Base-by-base conservation (phyloP, 2,113 vertebrate genomes). In the Notarius quadriscutis region DNA sequence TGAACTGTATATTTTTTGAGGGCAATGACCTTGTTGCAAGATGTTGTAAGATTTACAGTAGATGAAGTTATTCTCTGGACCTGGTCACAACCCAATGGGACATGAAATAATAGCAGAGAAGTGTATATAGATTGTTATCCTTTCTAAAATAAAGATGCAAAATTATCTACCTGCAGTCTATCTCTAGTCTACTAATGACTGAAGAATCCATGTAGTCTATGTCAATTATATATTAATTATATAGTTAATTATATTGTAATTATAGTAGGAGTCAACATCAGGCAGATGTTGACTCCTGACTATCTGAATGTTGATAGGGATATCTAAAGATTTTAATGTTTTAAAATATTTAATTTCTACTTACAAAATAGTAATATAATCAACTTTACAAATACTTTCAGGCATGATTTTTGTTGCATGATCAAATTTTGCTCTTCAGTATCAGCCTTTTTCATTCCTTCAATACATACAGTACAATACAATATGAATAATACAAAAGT, bases 101-200 rank as follows among this genome's bases (percentile, higher is more conserved):
- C 72, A 18, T 50, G 41, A 69, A 22, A 72, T 79, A 78, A 87
- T 72, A 84, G 60, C 81, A 58, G 84, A 77, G 53, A 60, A 81
- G 4, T 81, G 57, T 77, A 34, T 82, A 81, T 86, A 85, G 63
- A 57, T 30, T 85, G 20, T 48, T 84, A 74, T 83, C 55, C 58
- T 85, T 89, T 74, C 74, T 57, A 30, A 74, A 87, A 89, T 87
- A 86, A 89, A 90, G 62, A 85, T 62, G 75, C 50, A 67, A 81
- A 82, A 82, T 74, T 83, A 20, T 86, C 48, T 71, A 78, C 12
- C 25, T 77, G 22, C n/a, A 57, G 84, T 82, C 57, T 85, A 20
- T n/a, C 55, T 77, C 71, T 55, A 20, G 53, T n/a, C 41, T 86
- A 18, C 48, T 48, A 10, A 83, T 1, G 8, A 67, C 25, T 74